Evolutionary conservation across 2,888 invertebrate species (phyloP).

Genomic region (Trissolcus brochymenae): DNA sequence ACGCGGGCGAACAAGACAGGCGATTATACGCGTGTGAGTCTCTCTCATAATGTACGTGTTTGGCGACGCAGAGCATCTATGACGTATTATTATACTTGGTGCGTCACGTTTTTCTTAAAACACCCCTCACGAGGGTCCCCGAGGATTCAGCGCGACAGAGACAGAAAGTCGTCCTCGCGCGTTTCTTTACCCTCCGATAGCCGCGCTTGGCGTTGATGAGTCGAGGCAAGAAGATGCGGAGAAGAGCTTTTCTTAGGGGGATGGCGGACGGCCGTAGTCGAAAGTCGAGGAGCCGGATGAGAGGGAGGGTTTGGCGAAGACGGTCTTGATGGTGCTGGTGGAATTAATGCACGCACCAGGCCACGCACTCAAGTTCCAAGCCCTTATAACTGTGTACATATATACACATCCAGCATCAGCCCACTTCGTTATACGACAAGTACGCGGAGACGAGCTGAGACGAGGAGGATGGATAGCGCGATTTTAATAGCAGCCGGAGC

Average conservation of each 20-base stretch:
- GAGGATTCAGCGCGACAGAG: constrained; percentile 27
- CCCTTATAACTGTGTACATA: constrained; percentile 44
- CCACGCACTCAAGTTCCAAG: constrained; percentile 70
- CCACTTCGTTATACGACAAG: constrained; percentile 76
- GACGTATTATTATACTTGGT: constrained; percentile 46
- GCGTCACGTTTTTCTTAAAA: constrained; percentile 58
- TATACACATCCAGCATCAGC: constrained; percentile 63
- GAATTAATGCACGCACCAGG: constrained; percentile 74
- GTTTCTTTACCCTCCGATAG: constrained; percentile 54
- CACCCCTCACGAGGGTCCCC: constrained; percentile 53
- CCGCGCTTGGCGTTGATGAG: constrained; percentile 59
- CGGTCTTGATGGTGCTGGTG: constrained; percentile 53
- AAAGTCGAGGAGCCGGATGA: constrained; percentile 52
- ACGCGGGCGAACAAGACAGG: constrained; percentile 10
- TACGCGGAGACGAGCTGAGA: constrained; percentile 68
- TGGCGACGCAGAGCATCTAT: constrained; percentile 39
- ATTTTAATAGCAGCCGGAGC: constrained; percentile 38
- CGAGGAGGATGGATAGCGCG: constrained; percentile 50
- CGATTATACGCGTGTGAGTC: constrained; percentile 9
- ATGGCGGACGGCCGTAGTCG: constrained; percentile 58
- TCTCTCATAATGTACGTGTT: constrained; percentile 29
- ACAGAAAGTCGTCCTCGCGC: constrained; percentile 36
- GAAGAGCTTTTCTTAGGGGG: constrained; percentile 57
- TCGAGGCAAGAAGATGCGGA: constrained; percentile 58
- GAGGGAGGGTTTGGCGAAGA: constrained; percentile 46